Percentiles rank a stretch among this genome's conserved stretches.
Evolutionary conservation across 2,888 invertebrate genomes (phyloP).

Genomic region (Polyommatus icarus): DNA sequence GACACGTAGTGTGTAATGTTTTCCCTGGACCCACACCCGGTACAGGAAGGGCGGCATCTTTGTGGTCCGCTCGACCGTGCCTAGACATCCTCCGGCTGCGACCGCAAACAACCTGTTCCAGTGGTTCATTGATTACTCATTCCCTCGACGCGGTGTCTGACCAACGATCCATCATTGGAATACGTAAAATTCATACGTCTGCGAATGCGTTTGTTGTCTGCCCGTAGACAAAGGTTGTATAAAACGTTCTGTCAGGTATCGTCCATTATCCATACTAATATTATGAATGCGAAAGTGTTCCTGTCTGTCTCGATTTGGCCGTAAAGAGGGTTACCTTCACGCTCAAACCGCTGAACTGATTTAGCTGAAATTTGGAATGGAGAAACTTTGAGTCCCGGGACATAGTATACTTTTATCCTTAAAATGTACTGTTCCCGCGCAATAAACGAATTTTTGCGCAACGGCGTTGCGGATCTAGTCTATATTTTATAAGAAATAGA

Average conservation of each 20-base stretch:
- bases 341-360: no score
- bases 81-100: constrained; percentile 53
- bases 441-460: no score
- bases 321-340: no score
- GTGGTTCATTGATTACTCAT: constrained; percentile 49
- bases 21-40: neutral
- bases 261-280: neutral
- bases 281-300: no score
- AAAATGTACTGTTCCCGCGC: no score
- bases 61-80: constrained; percentile 64
- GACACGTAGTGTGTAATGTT: neutral
- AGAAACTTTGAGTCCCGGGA: no score
- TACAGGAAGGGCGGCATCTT: constrained; percentile 49
- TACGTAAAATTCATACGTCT: neutral
- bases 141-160: constrained; percentile 45
- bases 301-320: no score
- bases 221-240: neutral
- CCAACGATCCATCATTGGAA: constrained; percentile 27
- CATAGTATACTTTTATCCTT: no score
- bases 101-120: constrained; percentile 74
- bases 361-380: no score
- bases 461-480: no score
- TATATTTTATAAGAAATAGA: neutral
- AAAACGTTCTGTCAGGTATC: neutral
- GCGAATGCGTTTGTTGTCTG: neutral